These are phyloP conservation scores for Synergus umbraculus DNA, from an alignment of 2,888 invertebrate species.

Conservation along the genomic window DNA sequence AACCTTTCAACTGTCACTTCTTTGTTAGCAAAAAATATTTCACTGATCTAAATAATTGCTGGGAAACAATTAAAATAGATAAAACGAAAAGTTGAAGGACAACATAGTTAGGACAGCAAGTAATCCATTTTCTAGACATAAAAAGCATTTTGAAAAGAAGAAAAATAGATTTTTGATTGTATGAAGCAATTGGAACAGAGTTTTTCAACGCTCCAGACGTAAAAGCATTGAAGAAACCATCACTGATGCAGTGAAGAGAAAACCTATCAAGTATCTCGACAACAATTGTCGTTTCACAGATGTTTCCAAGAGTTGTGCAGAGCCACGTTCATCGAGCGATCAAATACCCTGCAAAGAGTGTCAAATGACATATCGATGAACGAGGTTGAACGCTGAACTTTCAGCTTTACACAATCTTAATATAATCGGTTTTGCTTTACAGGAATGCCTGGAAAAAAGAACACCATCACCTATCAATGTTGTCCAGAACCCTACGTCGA, in stretches of 20 bases:
- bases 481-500: conserved; percentile 96
- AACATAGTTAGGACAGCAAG: background rate
- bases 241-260: conserved; percentile 33
- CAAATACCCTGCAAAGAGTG: conserved; percentile 17
- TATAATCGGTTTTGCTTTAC: conserved; percentile 62
- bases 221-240: conserved; percentile 34
- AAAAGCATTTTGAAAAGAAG: background rate
- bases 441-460: conserved; percentile 96
- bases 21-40: background rate
- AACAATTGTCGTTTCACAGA: conserved; percentile 23
- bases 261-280: conserved; percentile 21
- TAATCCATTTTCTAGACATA: background rate
- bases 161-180: background rate
- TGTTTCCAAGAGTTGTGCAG: background rate
- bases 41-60: background rate
- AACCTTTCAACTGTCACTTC: background rate
- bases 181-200: background rate
- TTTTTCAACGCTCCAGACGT: conserved; percentile 27
- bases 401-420: background rate
- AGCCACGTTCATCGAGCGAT: conserved; percentile 25
- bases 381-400: background rate
- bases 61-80: background rate
- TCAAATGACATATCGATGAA: conserved; percentile 8
- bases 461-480: conserved; percentile 94
- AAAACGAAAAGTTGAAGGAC: background rate